phyloP scores from a whole-genome alignment of 2,113 vertebrate species.

The Bubalus kerabau region DNA sequence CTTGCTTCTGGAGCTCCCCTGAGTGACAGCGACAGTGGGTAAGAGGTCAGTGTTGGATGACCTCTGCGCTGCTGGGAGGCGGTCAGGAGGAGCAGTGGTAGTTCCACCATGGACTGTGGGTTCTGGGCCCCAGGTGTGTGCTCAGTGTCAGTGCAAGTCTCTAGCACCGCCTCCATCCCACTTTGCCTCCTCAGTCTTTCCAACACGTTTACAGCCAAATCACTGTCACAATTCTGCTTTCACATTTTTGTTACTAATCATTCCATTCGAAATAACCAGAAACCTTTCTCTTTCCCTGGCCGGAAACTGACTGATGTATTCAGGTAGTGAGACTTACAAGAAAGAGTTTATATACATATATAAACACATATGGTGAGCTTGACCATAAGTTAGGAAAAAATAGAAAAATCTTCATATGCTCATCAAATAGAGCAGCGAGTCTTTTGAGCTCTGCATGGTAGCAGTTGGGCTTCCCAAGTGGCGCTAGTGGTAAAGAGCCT shows the following conservation, averaged over 20 bases:
- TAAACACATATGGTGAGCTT: not conserved
- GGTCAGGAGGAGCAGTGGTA: rapidly evolving
- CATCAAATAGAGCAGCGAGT: not conserved
- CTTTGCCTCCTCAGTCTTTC: not conserved
- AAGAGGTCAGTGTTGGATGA: not conserved
- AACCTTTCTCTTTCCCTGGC: not conserved
- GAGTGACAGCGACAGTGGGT: not conserved
- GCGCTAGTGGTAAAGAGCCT: not conserved
- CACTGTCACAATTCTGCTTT: not conserved
- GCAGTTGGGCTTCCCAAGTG: not conserved
- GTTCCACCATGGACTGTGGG: not conserved
- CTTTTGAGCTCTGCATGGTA: not conserved
- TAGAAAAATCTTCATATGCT: not conserved
- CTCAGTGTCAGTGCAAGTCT: not conserved
- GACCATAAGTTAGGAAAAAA: not conserved
- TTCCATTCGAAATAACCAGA: not conserved
- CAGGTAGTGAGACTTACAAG: not conserved
- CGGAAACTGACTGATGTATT: not conserved
- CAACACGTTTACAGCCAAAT: not conserved
- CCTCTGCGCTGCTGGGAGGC: rapidly evolving
- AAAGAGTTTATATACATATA: not conserved
- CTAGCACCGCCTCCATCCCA: rapidly evolving
- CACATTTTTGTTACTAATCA: not conserved
- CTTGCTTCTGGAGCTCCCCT: not conserved
- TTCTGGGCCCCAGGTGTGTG: too few species aligned